phyloP scores from a whole-genome alignment of 2,888 invertebrate genomes.

The Belgica antarctica region DNA sequence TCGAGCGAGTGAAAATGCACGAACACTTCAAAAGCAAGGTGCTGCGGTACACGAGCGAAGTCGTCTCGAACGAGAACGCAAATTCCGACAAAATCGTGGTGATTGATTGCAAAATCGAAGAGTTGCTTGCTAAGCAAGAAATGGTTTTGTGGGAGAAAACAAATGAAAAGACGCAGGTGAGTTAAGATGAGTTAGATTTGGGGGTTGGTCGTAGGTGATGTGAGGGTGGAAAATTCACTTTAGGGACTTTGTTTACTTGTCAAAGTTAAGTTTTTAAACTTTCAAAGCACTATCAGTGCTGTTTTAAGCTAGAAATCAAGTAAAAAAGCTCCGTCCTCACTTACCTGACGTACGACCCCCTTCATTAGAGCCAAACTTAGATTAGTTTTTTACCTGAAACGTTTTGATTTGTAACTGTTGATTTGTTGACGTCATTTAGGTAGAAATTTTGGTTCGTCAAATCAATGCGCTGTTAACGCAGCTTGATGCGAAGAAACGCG shows the following conservation, averaged over 20 bases:
- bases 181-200: constrained; percentile 49
- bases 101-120: constrained; percentile 59
- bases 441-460: constrained; percentile 65
- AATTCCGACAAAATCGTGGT: constrained; percentile 60
- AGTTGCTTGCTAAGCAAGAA: constrained; percentile 53
- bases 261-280: constrained; percentile 45
- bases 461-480: constrained; percentile 60
- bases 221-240: background rate
- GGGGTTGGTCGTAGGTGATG: background rate
- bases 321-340: too few relatives aligned
- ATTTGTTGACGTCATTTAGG: constrained; percentile 58
- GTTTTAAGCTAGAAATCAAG: constrained; percentile 45
- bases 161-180: constrained; percentile 55
- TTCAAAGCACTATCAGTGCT: too few relatives aligned
- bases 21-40: constrained; percentile 55
- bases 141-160: constrained; percentile 56
- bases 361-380: constrained; percentile 48
- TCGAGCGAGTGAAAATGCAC: constrained; percentile 56
- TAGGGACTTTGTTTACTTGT: too few relatives aligned
- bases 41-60: constrained; percentile 55
- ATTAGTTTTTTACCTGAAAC: constrained; percentile 48
- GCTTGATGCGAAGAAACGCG: constrained; percentile 58
- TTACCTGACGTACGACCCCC: constrained; percentile 48
- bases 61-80: constrained; percentile 56
- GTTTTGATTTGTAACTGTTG: constrained; percentile 50